Base-by-base conservation (phyloP, 2,113 vertebrate species). In the Dicerorhinus sumatrensis region DNA sequence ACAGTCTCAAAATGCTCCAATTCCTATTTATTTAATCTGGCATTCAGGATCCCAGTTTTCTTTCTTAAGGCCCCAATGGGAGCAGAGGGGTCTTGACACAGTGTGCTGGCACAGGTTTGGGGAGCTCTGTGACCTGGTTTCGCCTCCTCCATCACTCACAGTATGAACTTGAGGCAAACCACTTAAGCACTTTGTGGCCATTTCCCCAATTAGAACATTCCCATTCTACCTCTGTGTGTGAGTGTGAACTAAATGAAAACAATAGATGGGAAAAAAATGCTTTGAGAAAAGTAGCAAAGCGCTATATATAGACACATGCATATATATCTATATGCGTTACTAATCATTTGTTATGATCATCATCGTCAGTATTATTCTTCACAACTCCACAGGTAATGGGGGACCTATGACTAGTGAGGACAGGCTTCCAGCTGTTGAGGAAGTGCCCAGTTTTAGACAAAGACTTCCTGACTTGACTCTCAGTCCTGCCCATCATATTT, bases 331-430 rank as follows among this genome's bases (percentile, higher is more conserved):
- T 13, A 27, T 21, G 11, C 27, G 51, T 86, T 56, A 46, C 77
- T 96, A 97, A 97, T 69, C 81, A 77, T 33, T 54, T 97, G 83
- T 70, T 90, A 95, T 93, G 89, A 65, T 73, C 85, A 70, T 77
- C 23, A 39, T 8, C 13, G 0, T 76, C 36, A 36, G 84, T 95
- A 60, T 75, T 83, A 11, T 67, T 82, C 82, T 75, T 85, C 81
- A 58, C 56, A 46, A 12, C n/a, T 76, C 63, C 80, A 0, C 20
- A 62, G 67, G 70, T 94, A 27, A 81, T 48, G 18, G 42, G 14
- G 9, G 48, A 36, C 14, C 60, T 84, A 31, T 81, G 96, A 92
- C 80, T 94, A 87, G 88, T 65, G 87, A 75, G 60, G 33, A 46
- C 48, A 18, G 48, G 23, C 48, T 81, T 76, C 87, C 36, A 20